Base-by-base conservation (phyloP, 2,888 invertebrate genomes). In the Epirrhoe alternata region DNA sequence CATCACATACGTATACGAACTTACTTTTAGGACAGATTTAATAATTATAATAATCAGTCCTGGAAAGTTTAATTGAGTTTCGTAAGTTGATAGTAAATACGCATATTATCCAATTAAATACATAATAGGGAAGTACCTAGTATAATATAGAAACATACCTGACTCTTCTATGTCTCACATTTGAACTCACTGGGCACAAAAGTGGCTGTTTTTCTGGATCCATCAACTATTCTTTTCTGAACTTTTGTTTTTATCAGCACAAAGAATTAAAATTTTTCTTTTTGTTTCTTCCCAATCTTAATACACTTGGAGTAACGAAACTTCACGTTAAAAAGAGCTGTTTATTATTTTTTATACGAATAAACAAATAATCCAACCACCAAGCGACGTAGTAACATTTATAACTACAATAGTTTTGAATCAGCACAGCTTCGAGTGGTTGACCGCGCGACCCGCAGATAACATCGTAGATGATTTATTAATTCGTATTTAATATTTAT, bases 151-250 rank as follows among this genome's bases (percentile, higher is more conserved):
- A 12, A 42, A 61, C 65, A 31, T 35, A 84, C 86, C 86, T 81
- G 61, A 68, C 74, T 69, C 76, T 70, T 42, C 81, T 77, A 16
- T 51, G 58, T 30, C 71, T 72, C 17, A 80, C 64, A 30, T 71
- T 66, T 4, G 77, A 74, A 0, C 73, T 64, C 14, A 54, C 61
- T 6, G 66, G 72, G 1, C 64, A 61, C 31, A 90, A 60, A 12
- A 90, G 70, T 0, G 89, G 88, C 49, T 87, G 88, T 53, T 84
- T 77, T 72, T 90, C 90, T 1, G 84, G 78, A 68, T 89, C 89
- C 90, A 89, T 89, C 8, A 10, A 42, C 38, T 42, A 5, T 42
- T 42, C 12, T 12, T 42, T 42, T 42, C 38, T 5, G 12, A 12
- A 42, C 38, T 42, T 42, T 42, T 12, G 4, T 10, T 12, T 42